Base-by-base conservation (phyloP, 2,797 vertebrate species). In the Odontamblyopus rebecca region DNA sequence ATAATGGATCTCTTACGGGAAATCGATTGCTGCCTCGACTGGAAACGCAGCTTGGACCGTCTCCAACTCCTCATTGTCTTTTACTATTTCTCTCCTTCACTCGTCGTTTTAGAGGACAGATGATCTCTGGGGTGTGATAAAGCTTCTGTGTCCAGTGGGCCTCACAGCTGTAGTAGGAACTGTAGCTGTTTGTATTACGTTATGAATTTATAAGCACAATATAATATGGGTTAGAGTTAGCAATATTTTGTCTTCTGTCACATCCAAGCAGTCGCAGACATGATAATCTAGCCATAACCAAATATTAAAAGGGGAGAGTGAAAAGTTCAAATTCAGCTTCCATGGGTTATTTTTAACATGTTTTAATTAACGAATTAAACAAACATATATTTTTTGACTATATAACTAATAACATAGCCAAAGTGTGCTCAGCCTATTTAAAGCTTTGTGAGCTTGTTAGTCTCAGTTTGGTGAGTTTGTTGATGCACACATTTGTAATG, bases 1-100 rank as follows among this genome's bases (percentile, higher is more conserved):
- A 0, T 69, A 69, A 84, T 77, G 64, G 72, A 77, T 84, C 76
- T 83, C 48, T 84, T 80, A 72, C 71, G 77, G 77, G 67, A 68
- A 86, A 80, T 62, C 68, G 63, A 82, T 73, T 68, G 63, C 53
- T 35, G 56, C 41, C 13, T 73, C 61, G 73, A 50, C 67, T 85
- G 64, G 70, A 60, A 77, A 84, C 67, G 67, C 56, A 59, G 41
- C 64, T 69, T 79, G 69, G 69, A 70, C 11, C 66, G 30, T 50
- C 77, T 80, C 82, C 82, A 79, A 66, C 35, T 67, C 2, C 3
- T 73, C 68, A 35, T 76, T 41, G 62, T 44, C n/a, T 64, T 79
- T 73, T 65, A 32, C 67, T 74, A 71, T 15, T 66, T 73, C 72
- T 75, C 41, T 79, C 71, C 3, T 44, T 73, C 63, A 72, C 61